Evolutionary conservation across 1,140 invertebrate genomes (phyloP), one percentile per base, ranked within the genome.

Genomic region (Magallana ariakensis): DNA sequence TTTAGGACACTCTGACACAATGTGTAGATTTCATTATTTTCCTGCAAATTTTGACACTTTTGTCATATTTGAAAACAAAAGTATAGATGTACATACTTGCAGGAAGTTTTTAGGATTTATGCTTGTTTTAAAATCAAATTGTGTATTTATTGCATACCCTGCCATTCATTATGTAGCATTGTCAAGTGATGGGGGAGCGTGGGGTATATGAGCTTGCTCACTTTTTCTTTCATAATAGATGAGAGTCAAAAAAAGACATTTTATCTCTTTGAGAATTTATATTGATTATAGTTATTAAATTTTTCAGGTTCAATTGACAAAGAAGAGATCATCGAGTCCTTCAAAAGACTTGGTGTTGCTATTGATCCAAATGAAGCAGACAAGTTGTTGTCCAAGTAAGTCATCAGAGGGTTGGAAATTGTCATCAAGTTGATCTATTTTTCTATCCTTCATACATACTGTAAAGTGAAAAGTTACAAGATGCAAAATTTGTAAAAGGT

Each of bases 231-330:
- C 33, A 46, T 26, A 33, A 62, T 62, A n/a, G 58, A 7, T 16
- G 16, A 46, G 33, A 46, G 33, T 46, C 58, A n/a, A 62, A 7
- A 5, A n/a, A 62, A n/a, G 19, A 16, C 33, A 46, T 46, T 46
- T 46, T 0, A 46, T 46, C 5, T 46, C 33, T 46, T 46, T 4
- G 2, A 46, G 33, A 46, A 46, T 4, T 46, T 46, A 4, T 83
- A 87, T 94, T 91, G 92, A 94, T 93, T 19, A 92, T 81, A 46
- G 97, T 97, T 94, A 97, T 97, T 97, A 97, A 97, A 33, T 83
- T 89, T 87, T 89, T 15, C 84, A 94, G 94, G 94, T 70, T 86
- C 87, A 54, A 93, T 94, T 85, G 94, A 94, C 89, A 91, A 92
- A 0, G 87, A 91, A 81, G 95, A 95, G 90, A 93, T 96, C 53